These are phyloP conservation scores for Cochlearius cochlearius DNA, from an alignment of 2,113 vertebrate genomes.

Conservation along the genomic window DNA sequence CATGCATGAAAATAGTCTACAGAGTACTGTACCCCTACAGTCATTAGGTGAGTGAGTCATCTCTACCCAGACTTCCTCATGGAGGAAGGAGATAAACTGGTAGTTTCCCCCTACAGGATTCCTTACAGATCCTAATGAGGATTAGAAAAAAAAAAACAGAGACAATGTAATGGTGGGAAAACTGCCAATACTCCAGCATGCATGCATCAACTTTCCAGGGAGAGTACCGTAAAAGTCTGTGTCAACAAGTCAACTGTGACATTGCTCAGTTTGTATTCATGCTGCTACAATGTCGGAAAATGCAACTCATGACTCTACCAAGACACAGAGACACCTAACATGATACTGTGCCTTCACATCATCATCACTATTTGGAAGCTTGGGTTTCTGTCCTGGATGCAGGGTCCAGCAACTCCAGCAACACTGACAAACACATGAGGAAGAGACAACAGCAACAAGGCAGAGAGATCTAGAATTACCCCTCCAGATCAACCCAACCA, in stretches of 20 bases:
- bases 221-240: not conserved
- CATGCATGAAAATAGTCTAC: not conserved
- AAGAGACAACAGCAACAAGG: not conserved
- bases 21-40: not conserved
- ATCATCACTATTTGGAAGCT: not conserved
- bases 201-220: not conserved
- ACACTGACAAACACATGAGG: not conserved
- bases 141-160: not conserved
- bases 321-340: not conserved
- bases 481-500: rapidly evolving
- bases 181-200: not conserved
- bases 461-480: not conserved
- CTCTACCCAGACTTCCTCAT: not conserved
- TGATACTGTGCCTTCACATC: not conserved
- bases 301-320: not conserved
- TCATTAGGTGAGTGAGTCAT: not conserved
- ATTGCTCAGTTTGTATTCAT: not conserved
- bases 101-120: not conserved
- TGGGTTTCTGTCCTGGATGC: not conserved
- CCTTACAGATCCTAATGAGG: not conserved
- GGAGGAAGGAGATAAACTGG: not conserved
- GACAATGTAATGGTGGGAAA: not conserved
- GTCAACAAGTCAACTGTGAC: not conserved
- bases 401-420: not conserved
- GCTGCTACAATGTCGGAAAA: not conserved